Conservation (phyloP, 2,797 vertebrate species). For the Eleutherodactylus coqui region DNA sequence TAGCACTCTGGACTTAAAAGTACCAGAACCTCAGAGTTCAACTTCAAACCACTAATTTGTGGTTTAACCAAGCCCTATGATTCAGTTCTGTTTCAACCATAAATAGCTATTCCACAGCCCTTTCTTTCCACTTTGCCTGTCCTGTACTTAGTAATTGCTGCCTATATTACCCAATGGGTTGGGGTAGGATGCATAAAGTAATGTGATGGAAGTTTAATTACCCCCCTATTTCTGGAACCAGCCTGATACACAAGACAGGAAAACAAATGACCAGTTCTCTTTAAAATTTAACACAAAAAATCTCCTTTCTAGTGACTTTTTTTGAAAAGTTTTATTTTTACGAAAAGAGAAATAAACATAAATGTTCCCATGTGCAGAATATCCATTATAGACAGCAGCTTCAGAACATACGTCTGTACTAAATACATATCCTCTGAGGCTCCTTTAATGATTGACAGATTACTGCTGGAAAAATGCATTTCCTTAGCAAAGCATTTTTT, state of each 20-base stretch:
- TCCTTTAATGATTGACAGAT: conserved; percentile 55
- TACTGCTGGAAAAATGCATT: conserved; percentile 44
- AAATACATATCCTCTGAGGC: conserved; percentile 42
- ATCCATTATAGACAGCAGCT: conserved; percentile 18
- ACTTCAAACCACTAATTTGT: no score
- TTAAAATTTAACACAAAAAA: conserved; percentile 1
- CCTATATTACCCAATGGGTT: no score
- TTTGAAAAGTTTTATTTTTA: background rate
- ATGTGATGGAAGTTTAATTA: no score
- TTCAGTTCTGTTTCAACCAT: no score
- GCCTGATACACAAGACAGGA: background rate
- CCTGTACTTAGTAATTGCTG: no score
- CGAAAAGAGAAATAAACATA: conserved; percentile 3
- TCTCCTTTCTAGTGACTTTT: background rate
- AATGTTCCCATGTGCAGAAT: conserved; percentile 38
- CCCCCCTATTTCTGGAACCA: background rate
- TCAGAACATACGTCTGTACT: conserved; percentile 28
- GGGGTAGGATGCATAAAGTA: no score
- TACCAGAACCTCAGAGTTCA: no score
- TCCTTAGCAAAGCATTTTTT: conserved; percentile 50
- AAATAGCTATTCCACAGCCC: no score
- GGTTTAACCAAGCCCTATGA: no score
- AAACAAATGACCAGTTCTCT: background rate
- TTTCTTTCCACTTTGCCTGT: no score
- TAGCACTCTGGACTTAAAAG: no score